These are phyloP conservation scores for Hyposoter didymator DNA, from an alignment of 2,888 invertebrate species.

Conservation along the genomic window DNA sequence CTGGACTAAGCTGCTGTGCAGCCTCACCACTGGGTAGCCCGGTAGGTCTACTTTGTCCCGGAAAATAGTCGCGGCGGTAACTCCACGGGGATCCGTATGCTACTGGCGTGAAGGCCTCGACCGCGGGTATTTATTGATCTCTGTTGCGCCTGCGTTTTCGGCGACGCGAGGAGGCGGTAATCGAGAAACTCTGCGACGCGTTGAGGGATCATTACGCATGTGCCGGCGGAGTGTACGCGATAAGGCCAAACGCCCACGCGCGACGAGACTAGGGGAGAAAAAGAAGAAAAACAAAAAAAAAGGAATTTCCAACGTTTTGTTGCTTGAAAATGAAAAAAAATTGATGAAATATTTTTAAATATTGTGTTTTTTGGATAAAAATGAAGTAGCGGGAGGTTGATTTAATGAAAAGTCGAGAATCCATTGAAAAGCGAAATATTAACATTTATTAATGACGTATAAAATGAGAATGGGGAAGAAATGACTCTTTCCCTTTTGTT, in stretches of 20 bases:
- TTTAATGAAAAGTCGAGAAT: neutral
- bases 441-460: conserved; percentile 78
- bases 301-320: neutral
- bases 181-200: conserved; percentile 59
- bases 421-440: conserved; percentile 68
- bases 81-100: conserved; percentile 80
- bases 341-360: neutral
- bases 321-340: neutral
- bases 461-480: conserved; percentile 72
- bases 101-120: conserved; percentile 82
- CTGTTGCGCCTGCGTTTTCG: conserved; percentile 80
- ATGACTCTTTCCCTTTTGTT: neutral
- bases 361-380: neutral
- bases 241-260: conserved; percentile 21
- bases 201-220: conserved; percentile 65
- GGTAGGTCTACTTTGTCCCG: conserved; percentile 68
- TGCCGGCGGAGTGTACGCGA: conserved; percentile 49
- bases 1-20: conserved; percentile 80
- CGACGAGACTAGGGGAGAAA: neutral
- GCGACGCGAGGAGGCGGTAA: conserved; percentile 54
- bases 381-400: neutral
- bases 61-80: conserved; percentile 72
- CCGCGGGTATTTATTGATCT: conserved; percentile 82
- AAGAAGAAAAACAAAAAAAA: neutral
- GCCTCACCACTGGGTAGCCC: conserved; percentile 77